Percentiles rank a stretch among this genome's conserved stretches.
Conservation (phyloP, 2,888 invertebrate genomes). For the Sylvicola fuscatus region DNA sequence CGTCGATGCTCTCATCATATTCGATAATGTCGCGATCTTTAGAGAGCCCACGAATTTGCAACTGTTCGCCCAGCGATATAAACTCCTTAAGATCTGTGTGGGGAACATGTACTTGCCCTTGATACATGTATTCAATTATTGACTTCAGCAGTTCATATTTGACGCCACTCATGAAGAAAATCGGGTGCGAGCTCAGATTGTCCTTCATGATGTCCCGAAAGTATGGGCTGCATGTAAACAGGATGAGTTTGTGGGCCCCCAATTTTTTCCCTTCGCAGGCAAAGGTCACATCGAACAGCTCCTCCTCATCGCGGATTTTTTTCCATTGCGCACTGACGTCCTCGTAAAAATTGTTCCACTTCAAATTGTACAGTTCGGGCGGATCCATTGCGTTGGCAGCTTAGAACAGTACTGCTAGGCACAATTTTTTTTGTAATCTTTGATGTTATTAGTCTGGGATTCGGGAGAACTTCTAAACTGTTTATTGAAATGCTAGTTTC, state of each 20-base stretch:
- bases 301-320: constrained; percentile 7
- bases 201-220: constrained; percentile 7
- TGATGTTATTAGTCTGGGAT: too few relatives aligned
- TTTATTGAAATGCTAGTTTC: too few relatives aligned
- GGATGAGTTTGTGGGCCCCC: constrained; percentile 8
- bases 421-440: too few relatives aligned
- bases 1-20: too few relatives aligned
- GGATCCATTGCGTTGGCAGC: too few relatives aligned
- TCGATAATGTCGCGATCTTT: constrained; percentile 4
- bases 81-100: constrained; percentile 8
- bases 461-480: too few relatives aligned
- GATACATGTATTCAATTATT: constrained; percentile 9
- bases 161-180: constrained; percentile 9
- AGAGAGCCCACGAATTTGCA: constrained; percentile 9
- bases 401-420: too few relatives aligned
- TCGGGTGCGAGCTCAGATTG: constrained; percentile 6
- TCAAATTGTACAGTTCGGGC: too few relatives aligned
- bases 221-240: constrained; percentile 8
- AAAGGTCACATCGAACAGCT: constrained; percentile 8
- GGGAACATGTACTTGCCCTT: constrained; percentile 9
- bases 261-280: constrained; percentile 8
- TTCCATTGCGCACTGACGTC: constrained; percentile 7
- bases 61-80: constrained; percentile 8
- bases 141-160: constrained; percentile 8
- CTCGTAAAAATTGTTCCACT: not conserved